Conservation (phyloP, 2,888 invertebrate genomes). For the Diogma glabrata region DNA sequence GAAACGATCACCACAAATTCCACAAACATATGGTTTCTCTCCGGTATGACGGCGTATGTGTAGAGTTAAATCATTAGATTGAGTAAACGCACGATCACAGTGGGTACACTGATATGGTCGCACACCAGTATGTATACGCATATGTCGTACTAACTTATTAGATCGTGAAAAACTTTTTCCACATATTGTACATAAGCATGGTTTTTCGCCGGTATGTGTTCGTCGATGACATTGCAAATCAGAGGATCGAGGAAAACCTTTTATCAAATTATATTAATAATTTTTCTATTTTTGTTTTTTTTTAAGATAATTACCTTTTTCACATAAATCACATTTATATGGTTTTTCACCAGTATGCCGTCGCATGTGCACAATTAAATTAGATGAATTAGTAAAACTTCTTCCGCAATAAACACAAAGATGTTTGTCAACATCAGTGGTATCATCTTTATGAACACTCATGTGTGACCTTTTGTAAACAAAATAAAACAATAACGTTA, state of each 20-base stretch:
- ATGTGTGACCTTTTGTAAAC: slow-evolving; percentile 47
- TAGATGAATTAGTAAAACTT: slow-evolving; percentile 48
- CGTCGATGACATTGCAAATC: slow-evolving; percentile 49
- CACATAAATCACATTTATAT: slow-evolving; percentile 49
- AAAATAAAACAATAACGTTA: too few relatives aligned
- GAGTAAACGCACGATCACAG: slow-evolving; percentile 45
- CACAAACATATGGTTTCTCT: slow-evolving; percentile 52
- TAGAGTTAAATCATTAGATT: slow-evolving; percentile 57
- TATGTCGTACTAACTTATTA: slow-evolving; percentile 48
- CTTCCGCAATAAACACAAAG: slow-evolving; percentile 49
- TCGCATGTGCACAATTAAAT: slow-evolving; percentile 52
- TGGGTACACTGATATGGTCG: slow-evolving; percentile 48
- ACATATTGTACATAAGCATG: slow-evolving; percentile 37
- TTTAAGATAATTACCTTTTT: too few relatives aligned
- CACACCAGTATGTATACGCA: slow-evolving; percentile 44
- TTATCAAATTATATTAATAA: too few relatives aligned
- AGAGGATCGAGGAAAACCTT: slow-evolving; percentile 50
- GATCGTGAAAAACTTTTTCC: slow-evolving; percentile 41
- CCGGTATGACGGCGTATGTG: slow-evolving; percentile 61
- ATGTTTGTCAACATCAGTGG: slow-evolving; percentile 31
- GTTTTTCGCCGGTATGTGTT: slow-evolving; percentile 50
- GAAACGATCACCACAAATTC: slow-evolving; percentile 54
- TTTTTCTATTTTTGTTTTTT: too few relatives aligned
- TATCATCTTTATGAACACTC: slow-evolving; percentile 39
- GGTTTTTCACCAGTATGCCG: slow-evolving; percentile 55